These are phyloP conservation scores for Callinectes sapidus DNA, from an alignment of 2,888 invertebrate species.

Conservation along the genomic window DNA sequence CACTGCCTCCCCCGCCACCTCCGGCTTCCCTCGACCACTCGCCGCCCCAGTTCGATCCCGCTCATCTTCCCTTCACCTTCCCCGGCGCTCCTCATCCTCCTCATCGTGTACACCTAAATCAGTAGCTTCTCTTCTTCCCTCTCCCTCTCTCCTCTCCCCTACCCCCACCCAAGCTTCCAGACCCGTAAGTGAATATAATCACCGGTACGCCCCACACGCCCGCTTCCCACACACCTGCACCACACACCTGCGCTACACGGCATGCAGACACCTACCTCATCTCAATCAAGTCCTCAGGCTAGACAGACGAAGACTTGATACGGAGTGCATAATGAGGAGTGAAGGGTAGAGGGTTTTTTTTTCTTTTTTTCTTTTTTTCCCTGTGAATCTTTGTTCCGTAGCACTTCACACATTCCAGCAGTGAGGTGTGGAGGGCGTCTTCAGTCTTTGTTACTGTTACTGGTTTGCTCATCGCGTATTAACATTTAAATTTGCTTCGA, in stretches of 20 bases:
- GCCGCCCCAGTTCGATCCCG: neutral
- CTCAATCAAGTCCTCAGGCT: neutral
- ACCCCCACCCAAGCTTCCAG: neutral
- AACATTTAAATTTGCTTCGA: too few species aligned
- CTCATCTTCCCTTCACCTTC: neutral
- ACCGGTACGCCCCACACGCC: neutral
- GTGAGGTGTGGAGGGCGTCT: neutral
- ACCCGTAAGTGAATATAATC: neutral
- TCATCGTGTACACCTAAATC: neutral
- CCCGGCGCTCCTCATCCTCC: neutral
- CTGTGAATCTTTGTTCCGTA: neutral
- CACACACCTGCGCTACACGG: neutral
- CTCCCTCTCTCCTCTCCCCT: neutral
- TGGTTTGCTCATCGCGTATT: too few species aligned
- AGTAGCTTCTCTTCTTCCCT: neutral
- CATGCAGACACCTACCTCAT: neutral
- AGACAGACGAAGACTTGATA: neutral
- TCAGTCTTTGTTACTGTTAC: too few species aligned
- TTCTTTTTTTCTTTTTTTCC: too few species aligned
- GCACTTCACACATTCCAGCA: neutral
- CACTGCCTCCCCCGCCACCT: neutral
- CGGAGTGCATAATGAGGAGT: neutral
- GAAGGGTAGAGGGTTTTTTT: neutral
- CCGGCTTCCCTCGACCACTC: neutral
- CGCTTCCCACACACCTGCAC: neutral